Conservation (phyloP, 1,140 invertebrate genomes). For the Colletes gigas region DNA sequence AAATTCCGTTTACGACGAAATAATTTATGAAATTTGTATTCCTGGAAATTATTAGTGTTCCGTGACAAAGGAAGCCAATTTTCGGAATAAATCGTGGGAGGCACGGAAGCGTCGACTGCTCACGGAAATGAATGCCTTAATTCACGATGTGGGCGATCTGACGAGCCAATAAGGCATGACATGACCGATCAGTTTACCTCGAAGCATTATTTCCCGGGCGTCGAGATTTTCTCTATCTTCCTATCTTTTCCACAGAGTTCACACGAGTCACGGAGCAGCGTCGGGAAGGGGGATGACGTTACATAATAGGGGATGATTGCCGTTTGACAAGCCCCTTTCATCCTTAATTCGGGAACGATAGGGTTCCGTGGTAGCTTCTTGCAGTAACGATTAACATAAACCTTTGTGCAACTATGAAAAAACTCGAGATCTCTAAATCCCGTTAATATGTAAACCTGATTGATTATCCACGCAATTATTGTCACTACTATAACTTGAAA, state of each 20-base stretch:
- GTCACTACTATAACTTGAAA: no score
- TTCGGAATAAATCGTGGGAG: slow-evolving; percentile 54
- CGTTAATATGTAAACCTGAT: no score
- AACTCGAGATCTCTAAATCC: no score
- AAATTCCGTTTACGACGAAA: no score
- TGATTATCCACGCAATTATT: no score
- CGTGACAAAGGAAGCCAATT: not conserved
- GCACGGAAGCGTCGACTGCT: slow-evolving; percentile 35
- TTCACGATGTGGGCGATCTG: slow-evolving; percentile 75
- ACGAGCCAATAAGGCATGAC: slow-evolving; percentile 76
- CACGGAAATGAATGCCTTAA: slow-evolving; percentile 66
- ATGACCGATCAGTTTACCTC: slow-evolving; percentile 76
- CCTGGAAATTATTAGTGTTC: no score
- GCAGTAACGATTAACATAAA: not conserved
- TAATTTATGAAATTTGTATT: not conserved
- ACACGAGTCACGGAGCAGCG: slow-evolving; percentile 68
- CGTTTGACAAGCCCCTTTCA: slow-evolving; percentile 72
- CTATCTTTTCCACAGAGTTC: slow-evolving; percentile 74
- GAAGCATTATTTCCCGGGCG: slow-evolving; percentile 61
- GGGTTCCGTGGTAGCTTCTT: slow-evolving; percentile 43
- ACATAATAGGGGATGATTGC: slow-evolving; percentile 78
- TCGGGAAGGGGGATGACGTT: slow-evolving; percentile 68
- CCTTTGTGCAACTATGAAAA: not conserved
- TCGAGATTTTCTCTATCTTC: slow-evolving; percentile 64
- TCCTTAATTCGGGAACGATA: slow-evolving; percentile 67